Conservation (phyloP, 2,797 vertebrate genomes). For the Anomalospiza imberbis region DNA sequence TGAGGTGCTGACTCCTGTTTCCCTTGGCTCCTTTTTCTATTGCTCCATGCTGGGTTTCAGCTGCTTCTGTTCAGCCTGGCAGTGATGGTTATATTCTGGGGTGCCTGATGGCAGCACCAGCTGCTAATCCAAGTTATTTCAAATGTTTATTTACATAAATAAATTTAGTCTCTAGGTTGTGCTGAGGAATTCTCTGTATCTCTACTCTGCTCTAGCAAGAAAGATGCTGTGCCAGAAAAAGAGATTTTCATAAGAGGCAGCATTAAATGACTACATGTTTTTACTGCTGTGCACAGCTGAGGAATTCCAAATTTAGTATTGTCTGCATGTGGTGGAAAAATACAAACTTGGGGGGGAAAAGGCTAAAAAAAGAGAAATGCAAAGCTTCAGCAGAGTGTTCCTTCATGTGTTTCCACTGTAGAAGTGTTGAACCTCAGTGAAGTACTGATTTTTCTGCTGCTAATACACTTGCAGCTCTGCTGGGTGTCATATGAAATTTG, state of each 20-base stretch:
- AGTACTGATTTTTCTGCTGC: not conserved
- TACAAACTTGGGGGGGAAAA: not conserved
- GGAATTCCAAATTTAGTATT: slow-evolving; percentile 62
- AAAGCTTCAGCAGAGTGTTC: not conserved
- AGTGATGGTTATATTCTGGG: not conserved
- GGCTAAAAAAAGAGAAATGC: not conserved
- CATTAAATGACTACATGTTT: not conserved
- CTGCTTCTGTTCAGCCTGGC: not conserved
- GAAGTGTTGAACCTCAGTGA: not conserved
- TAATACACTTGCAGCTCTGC: not conserved
- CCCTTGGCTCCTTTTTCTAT: not conserved
- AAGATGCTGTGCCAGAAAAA: slow-evolving; percentile 17
- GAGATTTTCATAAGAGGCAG: not conserved
- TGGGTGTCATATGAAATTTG: not conserved
- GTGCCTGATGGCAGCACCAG: not conserved
- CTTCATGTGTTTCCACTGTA: not conserved
- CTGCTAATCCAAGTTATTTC: not conserved
- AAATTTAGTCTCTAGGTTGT: not conserved
- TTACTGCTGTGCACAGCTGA: slow-evolving; percentile 5
- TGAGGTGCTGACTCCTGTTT: not conserved
- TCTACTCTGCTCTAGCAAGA: not conserved
- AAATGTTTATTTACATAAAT: slow-evolving; percentile 1
- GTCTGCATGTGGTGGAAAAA: not conserved
- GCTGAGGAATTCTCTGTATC: not conserved
- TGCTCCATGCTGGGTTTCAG: not conserved